phyloP scores from a whole-genome alignment of 2,888 invertebrate genomes.

The Abrostola tripartita region DNA sequence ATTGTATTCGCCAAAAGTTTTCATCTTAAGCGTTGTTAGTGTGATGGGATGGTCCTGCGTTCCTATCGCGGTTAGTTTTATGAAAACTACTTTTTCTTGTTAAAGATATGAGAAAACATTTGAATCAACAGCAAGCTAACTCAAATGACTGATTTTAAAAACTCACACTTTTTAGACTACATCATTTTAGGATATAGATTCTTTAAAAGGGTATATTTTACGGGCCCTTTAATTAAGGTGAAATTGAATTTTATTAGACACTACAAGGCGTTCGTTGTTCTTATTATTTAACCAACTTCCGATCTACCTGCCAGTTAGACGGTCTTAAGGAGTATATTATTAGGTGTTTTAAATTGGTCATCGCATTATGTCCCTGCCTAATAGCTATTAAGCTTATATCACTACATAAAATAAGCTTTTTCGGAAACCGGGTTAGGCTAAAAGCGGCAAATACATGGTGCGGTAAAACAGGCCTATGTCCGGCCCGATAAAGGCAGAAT shows the following conservation, averaged over 20 bases:
- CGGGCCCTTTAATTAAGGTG: no score
- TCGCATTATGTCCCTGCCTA: no score
- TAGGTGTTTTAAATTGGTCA: no score
- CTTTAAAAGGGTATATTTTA: neutral
- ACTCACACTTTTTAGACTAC: neutral
- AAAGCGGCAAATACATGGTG: neutral
- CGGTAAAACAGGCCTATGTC: neutral
- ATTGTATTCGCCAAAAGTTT: constrained; percentile 41
- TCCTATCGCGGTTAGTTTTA: constrained; percentile 28
- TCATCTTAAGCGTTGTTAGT: constrained; percentile 35
- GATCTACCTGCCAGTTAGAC: no score
- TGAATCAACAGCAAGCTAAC: neutral
- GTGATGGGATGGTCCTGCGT: constrained; percentile 21
- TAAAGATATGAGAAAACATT: neutral
- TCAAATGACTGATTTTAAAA: neutral
- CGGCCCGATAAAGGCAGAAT: neutral
- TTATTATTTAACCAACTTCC: no score
- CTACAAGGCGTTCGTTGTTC: no score
- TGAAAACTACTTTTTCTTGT: constrained; percentile 1
- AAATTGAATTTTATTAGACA: no score
- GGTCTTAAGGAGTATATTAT: no score
- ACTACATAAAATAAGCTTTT: no score
- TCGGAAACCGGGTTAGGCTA: neutral
- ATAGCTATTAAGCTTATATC: no score
- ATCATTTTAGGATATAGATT: neutral